A percentile compares a stretch with the other conserved stretches of the same genome.
phyloP scores from a whole-genome alignment of 2,888 invertebrate genomes.

The Pollenia labialis region DNA sequence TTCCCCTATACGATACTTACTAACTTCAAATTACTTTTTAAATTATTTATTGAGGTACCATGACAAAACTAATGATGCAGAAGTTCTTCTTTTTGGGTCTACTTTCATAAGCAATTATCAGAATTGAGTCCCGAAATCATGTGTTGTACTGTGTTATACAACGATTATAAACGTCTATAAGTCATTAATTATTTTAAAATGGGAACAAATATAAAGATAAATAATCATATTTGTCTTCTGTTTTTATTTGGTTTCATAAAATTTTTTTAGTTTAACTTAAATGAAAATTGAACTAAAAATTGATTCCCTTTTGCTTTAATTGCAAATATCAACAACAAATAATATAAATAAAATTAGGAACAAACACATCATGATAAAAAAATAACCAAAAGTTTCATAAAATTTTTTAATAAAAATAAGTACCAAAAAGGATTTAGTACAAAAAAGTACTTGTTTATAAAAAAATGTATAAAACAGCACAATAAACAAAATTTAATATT shows the following conservation, averaged over 20 bases:
- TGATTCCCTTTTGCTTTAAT: background rate
- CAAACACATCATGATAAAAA: background rate
- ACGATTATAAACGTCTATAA: conserved; percentile 46
- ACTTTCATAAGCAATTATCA: too few relatives aligned
- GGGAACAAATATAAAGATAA: conserved; percentile 5
- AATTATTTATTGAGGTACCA: too few relatives aligned
- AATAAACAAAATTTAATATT: too few relatives aligned
- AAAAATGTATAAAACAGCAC: too few relatives aligned
- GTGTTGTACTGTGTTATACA: too few relatives aligned
- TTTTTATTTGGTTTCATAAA: conserved; percentile 14
- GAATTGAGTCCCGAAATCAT: too few relatives aligned
- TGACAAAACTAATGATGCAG: too few relatives aligned
- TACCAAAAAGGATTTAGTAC: too few relatives aligned
- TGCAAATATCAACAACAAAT: conserved; percentile 12
- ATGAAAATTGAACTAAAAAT: conserved; percentile 2
- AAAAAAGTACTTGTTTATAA: too few relatives aligned
- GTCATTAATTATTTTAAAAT: conserved; percentile 20
- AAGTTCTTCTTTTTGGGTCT: too few relatives aligned
- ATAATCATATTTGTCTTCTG: background rate
- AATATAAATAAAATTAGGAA: conserved; percentile 28
- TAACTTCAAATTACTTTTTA: too few relatives aligned
- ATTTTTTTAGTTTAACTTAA: background rate
- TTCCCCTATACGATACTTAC: too few relatives aligned
- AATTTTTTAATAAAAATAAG: background rate
- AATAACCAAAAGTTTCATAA: background rate